These are phyloP conservation scores for Spheniscus mendiculus DNA, from an alignment of 2,113 vertebrate genomes.

Conservation along the genomic window DNA sequence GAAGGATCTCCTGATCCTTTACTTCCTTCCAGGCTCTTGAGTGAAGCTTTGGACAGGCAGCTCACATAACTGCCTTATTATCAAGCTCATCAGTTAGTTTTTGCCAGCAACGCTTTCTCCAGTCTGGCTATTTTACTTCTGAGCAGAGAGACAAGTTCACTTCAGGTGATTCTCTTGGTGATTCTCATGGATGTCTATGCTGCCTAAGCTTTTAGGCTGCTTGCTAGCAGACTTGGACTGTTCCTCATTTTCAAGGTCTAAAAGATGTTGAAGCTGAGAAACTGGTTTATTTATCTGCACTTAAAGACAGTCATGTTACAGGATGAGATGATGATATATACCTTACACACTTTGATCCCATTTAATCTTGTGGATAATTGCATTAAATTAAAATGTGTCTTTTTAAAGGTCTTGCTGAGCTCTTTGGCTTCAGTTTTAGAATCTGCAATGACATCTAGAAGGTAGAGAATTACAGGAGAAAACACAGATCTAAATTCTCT, in stretches of 20 bases:
- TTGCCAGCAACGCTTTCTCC: not conserved
- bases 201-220: not conserved
- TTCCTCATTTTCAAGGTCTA: not conserved
- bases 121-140: not conserved
- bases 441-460: not conserved
- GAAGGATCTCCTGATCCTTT: not conserved
- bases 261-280: not conserved
- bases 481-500: not conserved
- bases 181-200: not conserved
- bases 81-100: not conserved
- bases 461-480: not conserved
- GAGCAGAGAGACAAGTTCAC: not conserved
- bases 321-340: not conserved
- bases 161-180: not conserved
- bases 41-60: not conserved
- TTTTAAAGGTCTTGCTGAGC: not conserved
- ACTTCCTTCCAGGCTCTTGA: not conserved
- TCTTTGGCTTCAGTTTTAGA: not conserved
- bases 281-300: not conserved
- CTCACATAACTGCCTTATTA: not conserved
- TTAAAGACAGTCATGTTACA: not conserved
- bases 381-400: not conserved
- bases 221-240: not conserved
- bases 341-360: not conserved
- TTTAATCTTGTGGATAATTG: not conserved